A percentile compares a stretch with the other conserved stretches of the same genome.
These are phyloP conservation scores for Trematomus bernacchii DNA, from an alignment of 2,797 vertebrate genomes.

Conservation along the genomic window DNA sequence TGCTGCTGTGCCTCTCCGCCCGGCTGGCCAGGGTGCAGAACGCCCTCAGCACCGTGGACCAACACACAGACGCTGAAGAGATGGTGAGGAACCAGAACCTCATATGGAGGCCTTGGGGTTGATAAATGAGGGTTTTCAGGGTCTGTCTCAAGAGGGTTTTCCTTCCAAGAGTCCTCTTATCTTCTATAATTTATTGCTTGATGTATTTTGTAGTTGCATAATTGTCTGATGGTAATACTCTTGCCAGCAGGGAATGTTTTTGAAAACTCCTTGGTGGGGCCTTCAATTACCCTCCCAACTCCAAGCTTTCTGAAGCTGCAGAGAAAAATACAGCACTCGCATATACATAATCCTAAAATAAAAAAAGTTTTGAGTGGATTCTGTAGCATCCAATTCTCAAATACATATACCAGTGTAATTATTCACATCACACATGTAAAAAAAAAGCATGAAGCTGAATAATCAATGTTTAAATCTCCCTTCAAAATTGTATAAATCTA, in stretches of 20 bases:
- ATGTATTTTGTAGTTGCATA: not conserved
- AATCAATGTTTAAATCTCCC: not conserved
- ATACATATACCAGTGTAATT: not conserved
- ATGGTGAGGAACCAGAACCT: constrained; percentile 83
- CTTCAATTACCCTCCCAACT: not conserved
- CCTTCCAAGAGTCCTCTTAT: not conserved
- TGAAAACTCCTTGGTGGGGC: not conserved
- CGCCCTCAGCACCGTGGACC: constrained; percentile 87
- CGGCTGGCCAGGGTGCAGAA: constrained; percentile 92
- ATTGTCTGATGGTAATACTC: not conserved
- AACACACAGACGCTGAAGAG: constrained; percentile 88
- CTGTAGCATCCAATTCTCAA: not conserved
- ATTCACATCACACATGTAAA: not conserved
- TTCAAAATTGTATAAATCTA: not conserved
- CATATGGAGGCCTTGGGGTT: not conserved
- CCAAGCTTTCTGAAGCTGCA: not conserved
- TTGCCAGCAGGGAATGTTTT: not conserved
- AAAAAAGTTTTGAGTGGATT: not conserved
- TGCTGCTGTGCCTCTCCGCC: constrained; percentile 93
- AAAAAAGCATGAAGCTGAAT: not conserved
- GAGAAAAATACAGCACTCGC: not conserved
- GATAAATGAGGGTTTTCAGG: not conserved
- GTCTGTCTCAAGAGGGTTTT: not conserved
- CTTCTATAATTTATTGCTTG: not conserved
- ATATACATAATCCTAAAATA: not conserved